A percentile compares a stretch with the other conserved stretches of the same genome.
Conservation (phyloP, 2,888 invertebrate genomes). For the Lithophane leautieri region DNA sequence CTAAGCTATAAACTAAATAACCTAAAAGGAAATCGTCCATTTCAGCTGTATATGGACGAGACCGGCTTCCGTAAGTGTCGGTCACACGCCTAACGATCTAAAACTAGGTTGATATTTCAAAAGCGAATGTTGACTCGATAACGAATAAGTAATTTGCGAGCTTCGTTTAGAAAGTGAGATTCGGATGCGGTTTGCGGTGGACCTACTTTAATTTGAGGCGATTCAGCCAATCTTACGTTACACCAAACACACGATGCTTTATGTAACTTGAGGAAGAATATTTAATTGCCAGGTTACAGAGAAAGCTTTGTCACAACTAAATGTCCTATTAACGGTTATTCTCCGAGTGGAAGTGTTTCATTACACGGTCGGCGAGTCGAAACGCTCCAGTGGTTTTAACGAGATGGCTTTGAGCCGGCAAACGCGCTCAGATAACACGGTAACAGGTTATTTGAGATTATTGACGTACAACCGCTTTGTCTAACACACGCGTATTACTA, state of each 20-base stretch:
- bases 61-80: conserved; percentile 65
- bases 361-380: conserved; percentile 85
- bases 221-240: conserved; percentile 55
- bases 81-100: conserved; percentile 55
- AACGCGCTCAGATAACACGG: conserved; percentile 73
- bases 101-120: conserved; percentile 76
- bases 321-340: conserved; percentile 86
- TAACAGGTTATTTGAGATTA: conserved; percentile 74
- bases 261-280: conserved; percentile 56
- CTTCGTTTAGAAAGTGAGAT: conserved; percentile 74
- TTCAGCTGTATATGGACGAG: conserved; percentile 56
- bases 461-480: conserved; percentile 62
- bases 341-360: conserved; percentile 88
- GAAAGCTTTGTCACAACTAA: conserved; percentile 83
- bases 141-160: conserved; percentile 68
- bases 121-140: conserved; percentile 65
- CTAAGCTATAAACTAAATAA: conserved; percentile 34
- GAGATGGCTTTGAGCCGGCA: conserved; percentile 81
- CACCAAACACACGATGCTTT: conserved; percentile 61
- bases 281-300: conserved; percentile 80
- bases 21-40: conserved; percentile 47
- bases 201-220: conserved; percentile 52
- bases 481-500: conserved; percentile 37
- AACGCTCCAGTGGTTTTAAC: conserved; percentile 85
- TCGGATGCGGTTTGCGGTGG: conserved; percentile 70